Percentiles rank a stretch among this genome's conserved stretches.
Conservation (phyloP, 2,797 vertebrate genomes). For the Pseudotriccus pelzelni region DNA sequence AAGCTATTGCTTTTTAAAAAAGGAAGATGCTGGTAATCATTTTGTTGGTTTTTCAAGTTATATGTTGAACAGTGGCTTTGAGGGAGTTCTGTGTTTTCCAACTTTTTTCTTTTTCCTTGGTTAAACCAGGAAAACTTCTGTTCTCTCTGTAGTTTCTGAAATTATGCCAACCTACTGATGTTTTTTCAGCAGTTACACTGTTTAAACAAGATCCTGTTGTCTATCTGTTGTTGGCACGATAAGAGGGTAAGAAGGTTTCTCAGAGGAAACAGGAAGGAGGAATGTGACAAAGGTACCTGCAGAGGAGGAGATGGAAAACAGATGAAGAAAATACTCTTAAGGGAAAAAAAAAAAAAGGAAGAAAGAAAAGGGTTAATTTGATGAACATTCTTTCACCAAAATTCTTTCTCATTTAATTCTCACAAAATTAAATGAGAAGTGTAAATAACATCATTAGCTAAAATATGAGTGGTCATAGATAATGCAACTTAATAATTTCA, state of each 20-base stretch:
- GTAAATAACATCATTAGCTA: background rate
- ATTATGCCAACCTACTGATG: background rate
- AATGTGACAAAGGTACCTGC: background rate
- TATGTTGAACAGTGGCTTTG: background rate
- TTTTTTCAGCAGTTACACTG: conserved; percentile 8
- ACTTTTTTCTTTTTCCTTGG: background rate
- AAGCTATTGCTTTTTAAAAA: background rate
- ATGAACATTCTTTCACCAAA: background rate
- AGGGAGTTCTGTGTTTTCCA: background rate
- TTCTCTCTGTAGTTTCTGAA: background rate
- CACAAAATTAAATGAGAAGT: background rate
- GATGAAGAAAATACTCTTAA: background rate
- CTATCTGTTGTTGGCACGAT: conserved; percentile 12
- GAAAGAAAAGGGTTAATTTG: background rate
- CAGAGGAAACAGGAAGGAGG: background rate
- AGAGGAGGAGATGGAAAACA: background rate
- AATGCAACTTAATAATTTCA: background rate
- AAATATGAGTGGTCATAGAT: background rate
- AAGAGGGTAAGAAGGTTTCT: background rate
- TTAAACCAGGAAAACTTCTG: background rate
- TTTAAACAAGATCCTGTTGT: conserved; percentile 30
- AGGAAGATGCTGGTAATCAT: background rate
- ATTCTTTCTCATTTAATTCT: no score
- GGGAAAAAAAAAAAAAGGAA: background rate
- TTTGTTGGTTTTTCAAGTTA: background rate